Conservation (phyloP, 2,888 invertebrate genomes). For the Volucella inflata region DNA sequence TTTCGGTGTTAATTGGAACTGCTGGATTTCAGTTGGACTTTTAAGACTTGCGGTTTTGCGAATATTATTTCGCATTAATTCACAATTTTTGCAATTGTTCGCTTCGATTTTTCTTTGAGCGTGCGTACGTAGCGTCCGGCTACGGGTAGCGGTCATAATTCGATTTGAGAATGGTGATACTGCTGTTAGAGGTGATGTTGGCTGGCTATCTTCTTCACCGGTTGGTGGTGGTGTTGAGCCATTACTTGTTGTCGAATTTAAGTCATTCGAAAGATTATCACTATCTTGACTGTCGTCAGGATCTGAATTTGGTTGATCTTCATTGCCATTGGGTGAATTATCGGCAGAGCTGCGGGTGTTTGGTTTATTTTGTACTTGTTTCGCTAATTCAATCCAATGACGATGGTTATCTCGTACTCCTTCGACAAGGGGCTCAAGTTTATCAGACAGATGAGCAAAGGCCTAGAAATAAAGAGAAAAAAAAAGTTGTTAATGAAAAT, state of each 20-base stretch:
- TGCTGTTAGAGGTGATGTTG: constrained; percentile 79
- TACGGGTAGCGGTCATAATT: constrained; percentile 59
- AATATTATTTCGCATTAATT: constrained; percentile 77
- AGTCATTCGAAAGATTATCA: constrained; percentile 76
- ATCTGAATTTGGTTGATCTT: constrained; percentile 78
- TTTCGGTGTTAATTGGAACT: constrained; percentile 48
- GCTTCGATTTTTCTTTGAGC: constrained; percentile 53
- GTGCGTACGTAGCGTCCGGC: constrained; percentile 50
- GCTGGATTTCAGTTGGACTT: constrained; percentile 78
- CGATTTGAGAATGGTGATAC: constrained; percentile 49
- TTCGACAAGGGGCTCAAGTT: constrained; percentile 91
- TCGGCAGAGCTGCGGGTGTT: constrained; percentile 76
- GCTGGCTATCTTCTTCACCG: constrained; percentile 80
- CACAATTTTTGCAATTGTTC: constrained; percentile 79
- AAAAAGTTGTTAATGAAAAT: not conserved
- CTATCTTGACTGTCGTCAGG: constrained; percentile 74
- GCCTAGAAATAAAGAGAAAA: constrained; percentile 85
- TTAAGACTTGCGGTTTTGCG: constrained; percentile 81
- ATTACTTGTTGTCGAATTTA: constrained; percentile 80
- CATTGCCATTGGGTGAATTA: constrained; percentile 76
- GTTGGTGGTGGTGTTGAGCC: constrained; percentile 82
- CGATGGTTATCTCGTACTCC: constrained; percentile 92
- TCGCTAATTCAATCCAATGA: constrained; percentile 92
- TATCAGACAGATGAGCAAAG: constrained; percentile 91
- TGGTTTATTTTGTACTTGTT: constrained; percentile 80